These are phyloP conservation scores for Sphaeramia orbicularis DNA, from an alignment of 2,797 vertebrate species.

Conservation along the genomic window DNA sequence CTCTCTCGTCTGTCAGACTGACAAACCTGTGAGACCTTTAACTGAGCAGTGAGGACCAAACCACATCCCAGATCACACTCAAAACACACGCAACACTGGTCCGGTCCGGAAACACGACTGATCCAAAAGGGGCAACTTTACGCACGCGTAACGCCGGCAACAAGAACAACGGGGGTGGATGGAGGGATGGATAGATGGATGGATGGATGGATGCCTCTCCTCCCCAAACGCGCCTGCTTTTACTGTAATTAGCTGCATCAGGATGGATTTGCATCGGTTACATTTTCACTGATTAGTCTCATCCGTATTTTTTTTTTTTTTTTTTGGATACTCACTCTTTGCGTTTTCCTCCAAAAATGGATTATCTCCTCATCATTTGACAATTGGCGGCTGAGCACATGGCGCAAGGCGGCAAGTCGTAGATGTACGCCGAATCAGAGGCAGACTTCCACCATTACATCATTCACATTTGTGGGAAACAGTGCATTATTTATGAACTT, in stretches of 20 bases:
- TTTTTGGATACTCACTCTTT: slow-evolving; percentile 78
- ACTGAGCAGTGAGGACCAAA: slow-evolving; percentile 54
- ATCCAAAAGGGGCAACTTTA: slow-evolving; percentile 64
- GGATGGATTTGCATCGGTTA: neutral
- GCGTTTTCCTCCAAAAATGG: slow-evolving; percentile 56
- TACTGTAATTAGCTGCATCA: neutral
- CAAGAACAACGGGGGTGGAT: slow-evolving; percentile 57
- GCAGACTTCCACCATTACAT: slow-evolving; percentile 75
- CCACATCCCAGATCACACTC: slow-evolving; percentile 41
- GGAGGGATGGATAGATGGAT: too few relatives aligned
- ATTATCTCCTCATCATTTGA: slow-evolving; percentile 81
- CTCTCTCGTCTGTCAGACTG: slow-evolving; percentile 52
- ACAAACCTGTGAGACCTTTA: slow-evolving; percentile 54
- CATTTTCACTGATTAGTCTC: neutral
- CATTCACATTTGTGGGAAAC: slow-evolving; percentile 64
- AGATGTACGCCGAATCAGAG: slow-evolving; percentile 59
- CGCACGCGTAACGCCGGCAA: slow-evolving; percentile 45
- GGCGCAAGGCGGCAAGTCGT: slow-evolving; percentile 74
- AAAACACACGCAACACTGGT: slow-evolving; percentile 12
- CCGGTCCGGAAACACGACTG: slow-evolving; percentile 47
- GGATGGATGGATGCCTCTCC: slow-evolving; percentile 53
- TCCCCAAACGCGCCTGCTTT: slow-evolving; percentile 51
- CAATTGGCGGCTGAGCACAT: slow-evolving; percentile 81
- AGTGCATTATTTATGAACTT: slow-evolving; percentile 68
- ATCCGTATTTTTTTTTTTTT: neutral